Percentiles rank a stretch among this genome's conserved stretches.
Evolutionary conservation across 2,113 vertebrate genomes (phyloP).

Genomic region (Casuarius casuarius): DNA sequence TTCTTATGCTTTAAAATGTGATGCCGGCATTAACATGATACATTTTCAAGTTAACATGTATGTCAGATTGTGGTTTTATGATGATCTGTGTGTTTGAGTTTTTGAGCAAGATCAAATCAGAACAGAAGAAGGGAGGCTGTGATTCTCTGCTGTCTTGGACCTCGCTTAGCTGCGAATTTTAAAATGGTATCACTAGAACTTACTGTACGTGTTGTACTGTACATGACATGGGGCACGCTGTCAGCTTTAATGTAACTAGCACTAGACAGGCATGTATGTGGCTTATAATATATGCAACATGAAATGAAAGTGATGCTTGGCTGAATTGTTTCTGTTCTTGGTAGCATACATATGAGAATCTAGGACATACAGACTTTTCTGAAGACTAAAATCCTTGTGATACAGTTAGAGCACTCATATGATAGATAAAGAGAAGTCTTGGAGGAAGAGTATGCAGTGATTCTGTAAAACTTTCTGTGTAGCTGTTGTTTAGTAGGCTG

Average conservation of each 20-base stretch:
- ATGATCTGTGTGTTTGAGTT: background rate
- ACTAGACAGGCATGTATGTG: background rate
- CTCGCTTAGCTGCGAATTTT: background rate
- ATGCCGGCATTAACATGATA: background rate
- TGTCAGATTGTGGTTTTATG: background rate
- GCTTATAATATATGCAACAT: background rate
- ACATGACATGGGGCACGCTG: rapidly evolving
- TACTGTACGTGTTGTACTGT: background rate
- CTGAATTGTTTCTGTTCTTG: background rate
- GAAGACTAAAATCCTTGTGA: background rate
- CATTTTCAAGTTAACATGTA: background rate
- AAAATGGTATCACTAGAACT: background rate
- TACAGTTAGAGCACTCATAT: background rate
- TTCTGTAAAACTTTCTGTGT: background rate
- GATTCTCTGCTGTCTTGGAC: background rate
- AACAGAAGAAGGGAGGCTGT: background rate
- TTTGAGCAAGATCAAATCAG: background rate
- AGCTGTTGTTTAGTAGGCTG: background rate
- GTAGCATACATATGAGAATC: background rate
- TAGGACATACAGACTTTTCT: background rate
- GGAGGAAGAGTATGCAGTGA: background rate
- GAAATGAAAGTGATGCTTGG: background rate
- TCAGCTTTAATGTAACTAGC: background rate
- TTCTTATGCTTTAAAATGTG: background rate
- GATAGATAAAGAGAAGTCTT: background rate